These are phyloP conservation scores for Campoplex nolae DNA, from an alignment of 2,888 invertebrate species.

Conservation along the genomic window DNA sequence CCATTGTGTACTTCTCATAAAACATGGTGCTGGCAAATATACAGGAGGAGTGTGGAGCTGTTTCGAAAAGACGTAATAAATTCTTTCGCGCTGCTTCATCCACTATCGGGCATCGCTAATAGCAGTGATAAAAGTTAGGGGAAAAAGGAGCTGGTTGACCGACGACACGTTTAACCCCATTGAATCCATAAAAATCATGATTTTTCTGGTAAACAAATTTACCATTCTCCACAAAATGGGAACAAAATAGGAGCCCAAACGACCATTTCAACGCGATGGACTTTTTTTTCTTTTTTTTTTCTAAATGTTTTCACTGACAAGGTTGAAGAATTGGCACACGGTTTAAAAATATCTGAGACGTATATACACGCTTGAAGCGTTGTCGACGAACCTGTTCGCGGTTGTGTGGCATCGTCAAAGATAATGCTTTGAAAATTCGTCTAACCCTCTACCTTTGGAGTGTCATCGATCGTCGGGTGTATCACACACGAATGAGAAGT, in stretches of 20 bases:
- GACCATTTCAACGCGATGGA: neutral
- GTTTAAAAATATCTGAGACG: neutral
- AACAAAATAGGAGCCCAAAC: neutral
- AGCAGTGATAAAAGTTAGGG: neutral
- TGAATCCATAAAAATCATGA: neutral
- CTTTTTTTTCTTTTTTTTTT: neutral
- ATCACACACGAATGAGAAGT: neutral
- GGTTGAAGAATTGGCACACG: neutral
- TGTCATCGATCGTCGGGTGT: constrained; percentile 53
- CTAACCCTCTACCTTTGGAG: constrained; percentile 46
- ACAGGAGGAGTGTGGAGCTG: neutral
- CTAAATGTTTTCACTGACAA: neutral
- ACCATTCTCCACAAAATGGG: neutral
- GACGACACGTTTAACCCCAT: neutral
- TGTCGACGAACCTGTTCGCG: constrained; percentile 34
- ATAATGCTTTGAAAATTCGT: constrained; percentile 65
- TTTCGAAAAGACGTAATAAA: neutral
- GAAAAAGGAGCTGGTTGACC: neutral
- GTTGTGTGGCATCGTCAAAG: constrained; percentile 41
- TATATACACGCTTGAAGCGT: neutral
- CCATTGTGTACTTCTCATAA: constrained; percentile 1
- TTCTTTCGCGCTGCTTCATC: neutral
- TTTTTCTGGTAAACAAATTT: neutral
- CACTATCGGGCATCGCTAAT: neutral
- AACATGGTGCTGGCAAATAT: neutral